Evolutionary conservation across 2,113 vertebrate species (phyloP).

Genomic region (Pomatostomus ruficeps): DNA sequence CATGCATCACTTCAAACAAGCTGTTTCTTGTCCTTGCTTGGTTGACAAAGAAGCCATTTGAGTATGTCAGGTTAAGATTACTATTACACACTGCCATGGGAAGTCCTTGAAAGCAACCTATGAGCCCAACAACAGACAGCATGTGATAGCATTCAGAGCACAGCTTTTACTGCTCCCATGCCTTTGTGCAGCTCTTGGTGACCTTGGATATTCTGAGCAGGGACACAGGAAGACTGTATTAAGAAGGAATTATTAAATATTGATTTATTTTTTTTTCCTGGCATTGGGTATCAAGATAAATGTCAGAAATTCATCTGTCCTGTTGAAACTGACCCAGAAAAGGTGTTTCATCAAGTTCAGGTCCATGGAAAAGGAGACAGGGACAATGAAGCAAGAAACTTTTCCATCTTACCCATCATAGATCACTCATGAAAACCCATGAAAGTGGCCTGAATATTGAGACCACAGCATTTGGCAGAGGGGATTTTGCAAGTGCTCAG

Average conservation of each 20-base stretch:
- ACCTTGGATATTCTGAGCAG: conserved; percentile 2
- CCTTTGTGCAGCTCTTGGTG: neutral
- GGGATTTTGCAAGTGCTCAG: neutral
- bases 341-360: neutral
- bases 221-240: neutral
- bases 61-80: neutral
- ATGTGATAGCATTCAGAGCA: neutral
- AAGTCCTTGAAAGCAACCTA: neutral
- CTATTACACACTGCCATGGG: neutral
- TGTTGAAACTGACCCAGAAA: neutral
- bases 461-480: neutral
- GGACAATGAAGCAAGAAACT: neutral
- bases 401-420: neutral
- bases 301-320: neutral
- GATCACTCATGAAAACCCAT: neutral
- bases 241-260: conserved; percentile 45
- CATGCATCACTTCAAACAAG: neutral
- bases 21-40: neutral
- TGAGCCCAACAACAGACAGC: neutral
- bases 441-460: neutral
- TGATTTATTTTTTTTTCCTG: neutral
- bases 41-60: neutral
- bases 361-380: neutral
- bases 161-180: neutral
- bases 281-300: neutral